A percentile compares a stretch with the other conserved stretches of the same genome.
phyloP scores from a whole-genome alignment of 1,140 invertebrate genomes.

The Habropoda laboriosa region DNA sequence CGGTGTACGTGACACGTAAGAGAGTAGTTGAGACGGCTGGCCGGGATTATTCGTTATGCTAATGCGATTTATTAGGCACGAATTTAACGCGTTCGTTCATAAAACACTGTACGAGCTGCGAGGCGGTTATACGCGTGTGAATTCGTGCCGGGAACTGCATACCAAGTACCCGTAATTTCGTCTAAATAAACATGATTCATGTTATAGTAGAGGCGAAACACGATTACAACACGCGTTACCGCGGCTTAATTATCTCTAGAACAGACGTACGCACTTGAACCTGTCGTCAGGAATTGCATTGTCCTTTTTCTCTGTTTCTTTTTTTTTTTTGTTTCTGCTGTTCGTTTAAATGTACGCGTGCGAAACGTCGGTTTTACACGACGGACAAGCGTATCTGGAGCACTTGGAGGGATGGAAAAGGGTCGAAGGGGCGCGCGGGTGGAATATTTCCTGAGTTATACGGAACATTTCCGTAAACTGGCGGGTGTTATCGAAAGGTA shows the following conservation, averaged over 20 bases:
- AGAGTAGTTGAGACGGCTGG: neutral
- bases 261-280: neutral
- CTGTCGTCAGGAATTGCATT: too few relatives aligned
- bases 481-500: slow-evolving; percentile 39
- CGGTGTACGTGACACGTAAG: neutral
- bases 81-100: slow-evolving; percentile 53
- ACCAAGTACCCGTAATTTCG: slow-evolving; percentile 27
- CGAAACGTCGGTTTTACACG: neutral
- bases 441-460: neutral
- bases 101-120: slow-evolving; percentile 25
- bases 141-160: slow-evolving; percentile 29
- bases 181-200: slow-evolving; percentile 35
- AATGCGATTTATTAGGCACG: slow-evolving; percentile 45
- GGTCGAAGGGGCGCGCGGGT: too few relatives aligned
- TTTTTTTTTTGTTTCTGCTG: too few relatives aligned
- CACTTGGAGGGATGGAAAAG: neutral
- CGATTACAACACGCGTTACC: neutral
- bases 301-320: too few relatives aligned
- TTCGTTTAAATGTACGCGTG: too few relatives aligned
- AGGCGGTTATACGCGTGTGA: neutral
- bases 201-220: slow-evolving; percentile 31
- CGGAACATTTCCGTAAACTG: slow-evolving; percentile 44
- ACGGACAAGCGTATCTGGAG: neutral
- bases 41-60: neutral
- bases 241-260: neutral